Base-by-base conservation (phyloP, 2,797 vertebrate genomes). In the Coluber constrictor region DNA sequence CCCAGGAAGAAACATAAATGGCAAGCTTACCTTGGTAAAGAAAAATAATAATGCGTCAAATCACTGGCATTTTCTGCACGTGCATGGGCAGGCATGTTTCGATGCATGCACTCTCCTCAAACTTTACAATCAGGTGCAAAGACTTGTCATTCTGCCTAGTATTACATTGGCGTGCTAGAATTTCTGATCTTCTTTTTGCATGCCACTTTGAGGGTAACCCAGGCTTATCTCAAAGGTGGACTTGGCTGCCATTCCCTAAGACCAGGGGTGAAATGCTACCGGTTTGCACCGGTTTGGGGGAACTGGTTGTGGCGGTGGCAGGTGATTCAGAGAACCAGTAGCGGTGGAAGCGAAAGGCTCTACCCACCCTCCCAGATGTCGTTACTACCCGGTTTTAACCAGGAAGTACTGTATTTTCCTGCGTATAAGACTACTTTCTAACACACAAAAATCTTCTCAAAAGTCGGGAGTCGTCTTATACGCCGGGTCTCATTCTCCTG, bases 291-390 rank as follows among this genome's bases (percentile, higher is more conserved):
- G 47, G 47, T 51, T 51, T 6, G 5, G 6, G 47, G 0, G 47
- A 51, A 51, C 47, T 7, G 6, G 47, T 7, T 7, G 47, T 51
- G 47, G 47, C 47, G 47, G 1, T 8, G 47, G 47, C 47, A 1
- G 47, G 6, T 51, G 6, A 5, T 47, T 47, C 47, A 47, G 47
- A 47, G 47, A 47, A 47, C 47, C 47, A 47, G 47, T 47, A 47
- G 47, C 5, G 0, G 47, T 6, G 1, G 47, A 4, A 5, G 47
- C 47, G 1, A 5, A 5, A 47, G 47, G 47, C 47, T 47, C 47
- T 5, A 1, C 47, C 47, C 6, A 51, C 47, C 5, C 5, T 0
- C 47, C 47, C 1, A 7, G 47, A 51, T 5, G 6, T 7, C 5
- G 47, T 51, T 51, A 51, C 47, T 51, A 7, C 47, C 47, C 7